phyloP scores from a whole-genome alignment of 2,113 vertebrate genomes.

The Pygoscelis adeliae region DNA sequence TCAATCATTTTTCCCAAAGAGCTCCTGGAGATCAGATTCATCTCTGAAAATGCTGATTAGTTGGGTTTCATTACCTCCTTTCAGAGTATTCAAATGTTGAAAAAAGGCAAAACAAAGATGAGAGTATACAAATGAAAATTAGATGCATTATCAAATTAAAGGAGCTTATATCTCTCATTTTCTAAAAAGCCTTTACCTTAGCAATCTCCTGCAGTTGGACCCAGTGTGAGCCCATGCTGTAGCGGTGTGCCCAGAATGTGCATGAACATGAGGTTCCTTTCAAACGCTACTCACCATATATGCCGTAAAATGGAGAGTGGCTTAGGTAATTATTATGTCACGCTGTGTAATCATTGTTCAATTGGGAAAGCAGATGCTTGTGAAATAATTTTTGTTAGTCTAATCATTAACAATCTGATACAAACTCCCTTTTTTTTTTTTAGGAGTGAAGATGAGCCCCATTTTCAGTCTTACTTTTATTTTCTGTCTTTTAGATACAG shows the following conservation, averaged over 20 bases:
- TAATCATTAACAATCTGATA: not conserved
- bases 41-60: constrained; percentile 44
- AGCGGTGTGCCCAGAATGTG: not conserved
- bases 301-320: not conserved
- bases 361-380: not conserved
- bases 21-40: not conserved
- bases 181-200: not conserved
- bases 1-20: constrained; percentile 24
- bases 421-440: not conserved
- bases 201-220: not conserved
- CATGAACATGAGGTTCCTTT: not conserved
- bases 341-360: not conserved
- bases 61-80: not conserved
- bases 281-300: rapidly evolving
- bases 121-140: not conserved
- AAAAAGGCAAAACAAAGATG: constrained; percentile 4
- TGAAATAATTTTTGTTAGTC: not conserved
- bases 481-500: not conserved
- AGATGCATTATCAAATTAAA: not conserved
- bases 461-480: not conserved
- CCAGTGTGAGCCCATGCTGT: not conserved
- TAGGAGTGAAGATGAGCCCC: not conserved
- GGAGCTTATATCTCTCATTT: not conserved
- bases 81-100: not conserved
- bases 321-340: not conserved